These are phyloP conservation scores for Euphonia xanthogaster DNA, from an alignment of 2,797 vertebrate genomes.

Conservation along the genomic window DNA sequence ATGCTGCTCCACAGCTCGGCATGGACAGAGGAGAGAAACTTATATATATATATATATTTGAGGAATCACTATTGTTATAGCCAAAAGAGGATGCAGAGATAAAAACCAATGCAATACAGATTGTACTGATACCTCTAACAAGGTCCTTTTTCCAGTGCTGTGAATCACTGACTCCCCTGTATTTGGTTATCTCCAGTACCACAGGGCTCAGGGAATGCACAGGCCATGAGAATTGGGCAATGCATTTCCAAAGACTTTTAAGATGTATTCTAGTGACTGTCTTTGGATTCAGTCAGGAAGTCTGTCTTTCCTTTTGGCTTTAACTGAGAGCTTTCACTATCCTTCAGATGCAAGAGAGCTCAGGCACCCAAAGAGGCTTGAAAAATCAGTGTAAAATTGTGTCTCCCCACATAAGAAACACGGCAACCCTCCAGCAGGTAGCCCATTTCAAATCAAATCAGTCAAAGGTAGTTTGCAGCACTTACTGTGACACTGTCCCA, in stretches of 20 bases:
- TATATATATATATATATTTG: accelerated
- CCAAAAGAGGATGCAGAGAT: neutral
- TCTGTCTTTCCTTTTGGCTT: neutral
- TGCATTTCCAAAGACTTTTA: neutral
- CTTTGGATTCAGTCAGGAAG: neutral
- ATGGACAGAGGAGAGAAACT: neutral
- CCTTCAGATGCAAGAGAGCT: neutral
- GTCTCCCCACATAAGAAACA: accelerated
- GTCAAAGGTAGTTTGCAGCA: neutral
- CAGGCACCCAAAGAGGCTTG: neutral
- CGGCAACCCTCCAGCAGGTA: neutral
- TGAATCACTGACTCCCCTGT: neutral
- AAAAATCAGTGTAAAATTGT: neutral
- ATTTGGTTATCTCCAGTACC: neutral
- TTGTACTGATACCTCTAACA: neutral
- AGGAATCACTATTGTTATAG: neutral
- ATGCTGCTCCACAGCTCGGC: neutral
- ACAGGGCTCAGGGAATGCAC: neutral
- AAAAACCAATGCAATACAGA: neutral
- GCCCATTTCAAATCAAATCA: neutral
- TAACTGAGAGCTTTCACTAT: neutral
- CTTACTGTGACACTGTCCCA: neutral
- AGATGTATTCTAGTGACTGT: neutral
- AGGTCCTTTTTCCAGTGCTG: neutral
- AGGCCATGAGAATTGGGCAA: neutral